Percentiles rank a stretch among this genome's conserved stretches.
Evolutionary conservation across 2,888 invertebrate species (phyloP).

Genomic region (Lypha dubia): DNA sequence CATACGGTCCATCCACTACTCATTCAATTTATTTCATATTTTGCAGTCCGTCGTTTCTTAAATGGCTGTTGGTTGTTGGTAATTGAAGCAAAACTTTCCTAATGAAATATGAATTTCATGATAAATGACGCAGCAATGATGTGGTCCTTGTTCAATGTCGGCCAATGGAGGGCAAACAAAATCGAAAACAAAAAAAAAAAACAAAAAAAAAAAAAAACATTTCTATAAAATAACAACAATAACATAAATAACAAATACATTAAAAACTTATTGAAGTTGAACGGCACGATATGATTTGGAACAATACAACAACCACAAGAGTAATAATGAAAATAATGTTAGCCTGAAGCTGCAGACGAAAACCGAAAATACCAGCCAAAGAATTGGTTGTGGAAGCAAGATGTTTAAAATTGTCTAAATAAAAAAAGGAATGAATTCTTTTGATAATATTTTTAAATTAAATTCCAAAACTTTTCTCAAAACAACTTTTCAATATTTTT

Average conservation of each 20-base stretch:
- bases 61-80: constrained; percentile 34
- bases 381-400: neutral
- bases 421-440: constrained; percentile 28
- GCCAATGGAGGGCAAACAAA: constrained; percentile 44
- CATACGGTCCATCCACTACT: neutral
- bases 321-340: constrained; percentile 5
- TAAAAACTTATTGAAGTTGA: constrained; percentile 58
- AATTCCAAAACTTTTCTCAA: neutral
- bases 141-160: constrained; percentile 61
- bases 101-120: constrained; percentile 70
- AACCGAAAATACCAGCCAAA: constrained; percentile 8
- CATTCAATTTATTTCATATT: constrained; percentile 29
- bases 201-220: constrained; percentile 28
- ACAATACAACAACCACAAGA: constrained; percentile 26
- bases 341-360: constrained; percentile 14
- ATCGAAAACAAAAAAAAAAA: neutral
- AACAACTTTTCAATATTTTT: no score
- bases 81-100: constrained; percentile 63
- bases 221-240: constrained; percentile 45
- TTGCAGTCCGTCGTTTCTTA: constrained; percentile 32
- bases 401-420: neutral
- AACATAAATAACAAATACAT: constrained; percentile 62
- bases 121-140: constrained; percentile 67
- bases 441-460: neutral
- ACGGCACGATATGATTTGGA: constrained; percentile 57